Evolutionary conservation across 2,888 invertebrate species (phyloP).

Genomic region (Ethmia dodecea): DNA sequence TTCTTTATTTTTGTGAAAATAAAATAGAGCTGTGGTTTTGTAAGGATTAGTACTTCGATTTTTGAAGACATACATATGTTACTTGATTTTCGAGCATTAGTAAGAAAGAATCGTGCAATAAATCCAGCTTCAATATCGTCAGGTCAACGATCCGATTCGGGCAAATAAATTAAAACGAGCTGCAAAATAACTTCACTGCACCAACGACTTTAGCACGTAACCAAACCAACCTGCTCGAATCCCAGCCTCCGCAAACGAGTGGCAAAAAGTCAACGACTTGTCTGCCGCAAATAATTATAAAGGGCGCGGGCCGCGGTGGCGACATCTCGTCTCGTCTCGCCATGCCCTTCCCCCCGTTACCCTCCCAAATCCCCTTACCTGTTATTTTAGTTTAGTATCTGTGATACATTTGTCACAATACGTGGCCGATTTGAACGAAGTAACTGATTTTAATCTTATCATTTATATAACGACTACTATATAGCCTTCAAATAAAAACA

Average conservation of each 20-base stretch:
- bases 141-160: conserved; percentile 8
- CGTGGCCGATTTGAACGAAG: too few species aligned
- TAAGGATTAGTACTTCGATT: too few species aligned
- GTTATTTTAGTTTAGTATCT: conserved; percentile 2
- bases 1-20: too few species aligned
- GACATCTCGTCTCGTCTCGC: conserved; percentile 56
- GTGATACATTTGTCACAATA: too few species aligned
- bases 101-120: too few species aligned
- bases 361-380: conserved; percentile 10
- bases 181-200: conserved; percentile 7
- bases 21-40: too few species aligned
- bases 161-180: conserved; percentile 4
- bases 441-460: too few species aligned
- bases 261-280: conserved; percentile 57
- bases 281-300: conserved; percentile 55
- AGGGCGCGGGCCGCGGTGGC: conserved; percentile 48
- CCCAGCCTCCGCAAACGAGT: conserved; percentile 8
- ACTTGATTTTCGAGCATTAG: too few species aligned
- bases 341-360: conserved; percentile 22
- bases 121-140: too few species aligned
- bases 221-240: conserved; percentile 4
- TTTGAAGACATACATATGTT: too few species aligned
- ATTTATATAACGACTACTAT: too few species aligned
- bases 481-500: too few species aligned
- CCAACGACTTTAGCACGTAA: background rate